Conservation (phyloP, 2,888 invertebrate genomes). For the Ornithoptera priamus region DNA sequence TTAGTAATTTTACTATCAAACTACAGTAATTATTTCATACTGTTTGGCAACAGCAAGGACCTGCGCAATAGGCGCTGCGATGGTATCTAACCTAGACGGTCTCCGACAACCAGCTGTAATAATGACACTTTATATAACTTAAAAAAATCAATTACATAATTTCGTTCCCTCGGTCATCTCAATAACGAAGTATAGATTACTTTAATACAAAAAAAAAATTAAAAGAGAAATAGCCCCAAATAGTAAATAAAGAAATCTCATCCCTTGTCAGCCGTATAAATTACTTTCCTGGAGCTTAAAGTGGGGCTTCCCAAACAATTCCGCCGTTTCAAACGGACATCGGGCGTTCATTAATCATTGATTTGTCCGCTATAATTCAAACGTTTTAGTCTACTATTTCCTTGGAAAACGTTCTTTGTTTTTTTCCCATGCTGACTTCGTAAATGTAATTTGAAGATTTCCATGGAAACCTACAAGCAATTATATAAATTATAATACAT, state of each 20-base stretch:
- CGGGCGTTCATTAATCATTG: slow-evolving; percentile 24
- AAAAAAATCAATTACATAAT: background rate
- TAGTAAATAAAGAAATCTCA: slow-evolving; percentile 16
- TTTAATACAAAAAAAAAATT: background rate
- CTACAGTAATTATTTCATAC: too few relatives aligned
- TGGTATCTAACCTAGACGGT: too few relatives aligned
- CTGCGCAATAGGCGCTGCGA: too few relatives aligned
- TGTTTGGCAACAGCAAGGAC: too few relatives aligned
- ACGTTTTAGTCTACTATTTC: slow-evolving; percentile 15
- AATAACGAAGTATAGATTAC: background rate
- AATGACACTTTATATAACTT: too few relatives aligned
- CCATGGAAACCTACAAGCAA: background rate
- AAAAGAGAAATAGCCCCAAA: slow-evolving; percentile 3
- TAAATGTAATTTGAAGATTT: slow-evolving; percentile 2
- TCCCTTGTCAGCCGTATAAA: slow-evolving; percentile 11
- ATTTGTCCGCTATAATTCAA: slow-evolving; percentile 28
- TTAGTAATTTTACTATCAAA: too few relatives aligned
- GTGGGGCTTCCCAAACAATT: slow-evolving; percentile 25
- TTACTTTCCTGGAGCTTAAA: slow-evolving; percentile 22
- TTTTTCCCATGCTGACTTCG: background rate
- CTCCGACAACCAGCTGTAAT: background rate
- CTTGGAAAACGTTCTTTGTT: slow-evolving; percentile 8
- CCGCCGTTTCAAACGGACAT: slow-evolving; percentile 20
- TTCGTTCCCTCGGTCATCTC: too few relatives aligned
- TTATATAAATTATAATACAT: background rate